A percentile compares a stretch with the other conserved stretches of the same genome.
Evolutionary conservation across 2,888 invertebrate species (phyloP).

Genomic region (Morinoia aosen): DNA sequence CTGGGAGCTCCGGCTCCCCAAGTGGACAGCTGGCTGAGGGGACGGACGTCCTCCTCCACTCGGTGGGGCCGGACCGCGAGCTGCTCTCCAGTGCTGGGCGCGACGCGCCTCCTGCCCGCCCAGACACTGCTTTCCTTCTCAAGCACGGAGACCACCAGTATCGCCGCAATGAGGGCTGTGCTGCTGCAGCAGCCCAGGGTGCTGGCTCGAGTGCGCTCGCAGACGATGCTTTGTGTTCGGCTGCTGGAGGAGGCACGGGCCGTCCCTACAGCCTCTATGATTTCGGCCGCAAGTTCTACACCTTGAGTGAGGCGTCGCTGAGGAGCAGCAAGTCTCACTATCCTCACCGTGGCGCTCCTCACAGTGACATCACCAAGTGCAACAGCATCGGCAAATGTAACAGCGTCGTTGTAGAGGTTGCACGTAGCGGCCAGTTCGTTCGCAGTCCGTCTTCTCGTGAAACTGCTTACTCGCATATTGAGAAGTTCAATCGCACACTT

Average conservation of each 20-base stretch:
- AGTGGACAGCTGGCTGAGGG: slow-evolving; percentile 39
- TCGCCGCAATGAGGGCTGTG: not conserved
- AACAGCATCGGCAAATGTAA: slow-evolving; percentile 45
- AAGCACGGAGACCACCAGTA: not conserved
- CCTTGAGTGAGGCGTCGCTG: slow-evolving; percentile 41
- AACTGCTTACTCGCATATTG: slow-evolving; percentile 39
- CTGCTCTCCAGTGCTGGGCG: not conserved
- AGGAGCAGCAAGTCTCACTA: slow-evolving; percentile 23
- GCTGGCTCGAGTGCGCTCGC: not conserved
- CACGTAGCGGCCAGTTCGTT: not conserved
- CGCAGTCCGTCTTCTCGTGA: not conserved
- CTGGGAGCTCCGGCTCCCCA: slow-evolving; percentile 32
- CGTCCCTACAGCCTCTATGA: slow-evolving; percentile 31
- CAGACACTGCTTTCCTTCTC: not conserved
- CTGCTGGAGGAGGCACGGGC: not conserved
- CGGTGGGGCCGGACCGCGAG: not conserved
- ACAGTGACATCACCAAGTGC: slow-evolving; percentile 35
- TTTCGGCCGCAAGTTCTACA: slow-evolving; percentile 47
- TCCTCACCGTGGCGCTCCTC: not conserved
- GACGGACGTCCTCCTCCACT: not conserved
- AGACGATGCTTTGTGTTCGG: not conserved
- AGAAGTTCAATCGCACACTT: slow-evolving; percentile 51
- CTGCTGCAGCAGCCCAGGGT: not conserved
- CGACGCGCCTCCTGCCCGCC: not conserved
- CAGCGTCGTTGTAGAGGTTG: slow-evolving; percentile 16